Conservation (phyloP, 2,797 vertebrate genomes). For the Eulemur albifrons region DNA sequence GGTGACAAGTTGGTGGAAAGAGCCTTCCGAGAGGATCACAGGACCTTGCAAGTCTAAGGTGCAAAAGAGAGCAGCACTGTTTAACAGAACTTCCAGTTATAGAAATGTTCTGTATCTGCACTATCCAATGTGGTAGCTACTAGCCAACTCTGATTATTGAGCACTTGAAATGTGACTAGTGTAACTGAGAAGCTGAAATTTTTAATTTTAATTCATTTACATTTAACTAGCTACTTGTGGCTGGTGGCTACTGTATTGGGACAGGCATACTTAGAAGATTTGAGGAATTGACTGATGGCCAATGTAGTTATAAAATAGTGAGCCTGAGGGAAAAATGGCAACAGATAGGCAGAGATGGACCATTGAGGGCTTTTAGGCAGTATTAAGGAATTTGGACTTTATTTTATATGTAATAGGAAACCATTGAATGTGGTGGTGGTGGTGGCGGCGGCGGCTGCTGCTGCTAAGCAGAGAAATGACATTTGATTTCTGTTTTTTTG, state of each 20-base stretch:
- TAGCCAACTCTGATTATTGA: not conserved
- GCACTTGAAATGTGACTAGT: not conserved
- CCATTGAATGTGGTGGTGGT: not conserved
- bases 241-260: not conserved
- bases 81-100: not conserved
- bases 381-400: not conserved
- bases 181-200: not conserved
- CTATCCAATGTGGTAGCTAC: not conserved
- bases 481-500: not conserved
- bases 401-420: not conserved
- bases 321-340: not conserved
- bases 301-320: not conserved
- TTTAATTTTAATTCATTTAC: not conserved
- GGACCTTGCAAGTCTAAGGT: not conserved
- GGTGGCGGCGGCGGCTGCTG: too few species aligned
- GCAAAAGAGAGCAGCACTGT: not conserved
- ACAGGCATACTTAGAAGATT: not conserved
- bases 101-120: not conserved
- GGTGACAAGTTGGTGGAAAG: not conserved
- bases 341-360: not conserved
- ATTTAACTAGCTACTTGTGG: not conserved
- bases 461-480: not conserved
- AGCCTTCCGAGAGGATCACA: not conserved
- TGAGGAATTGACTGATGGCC: not conserved
- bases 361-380: not conserved